Base-by-base conservation (phyloP, 2,888 invertebrate species). In the Phaedon cochleariae region DNA sequence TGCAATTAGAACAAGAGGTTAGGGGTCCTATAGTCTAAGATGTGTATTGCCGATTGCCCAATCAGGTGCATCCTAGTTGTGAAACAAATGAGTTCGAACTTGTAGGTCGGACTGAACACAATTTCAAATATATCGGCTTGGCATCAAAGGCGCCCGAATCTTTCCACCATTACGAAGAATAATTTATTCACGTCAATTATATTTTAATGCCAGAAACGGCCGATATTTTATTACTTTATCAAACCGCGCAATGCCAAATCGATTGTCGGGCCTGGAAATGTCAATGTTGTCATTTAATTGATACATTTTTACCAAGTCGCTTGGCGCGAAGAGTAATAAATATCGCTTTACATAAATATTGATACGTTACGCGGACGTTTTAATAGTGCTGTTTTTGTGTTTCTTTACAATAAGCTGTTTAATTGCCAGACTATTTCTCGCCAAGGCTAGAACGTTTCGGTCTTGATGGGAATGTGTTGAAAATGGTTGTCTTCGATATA, bases 101-200 rank as follows among this genome's bases (percentile, higher is more conserved):
- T n/a, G n/a, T n/a, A n/a, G n/a, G n/a, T n/a, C n/a, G n/a, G n/a
- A n/a, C n/a, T n/a, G n/a, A n/a, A n/a, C n/a, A n/a, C n/a, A n/a
- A n/a, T n/a, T n/a, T n/a, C n/a, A n/a, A n/a, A n/a, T n/a, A n/a
- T n/a, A 29, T 29, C 29, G 29, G 29, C 29, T 29, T 7, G 29
- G 5, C 7, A 4, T 29, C 29, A 29, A 29, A 29, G 29, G 29
- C 29, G 5, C 29, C 29, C 29, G 29, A 48, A 48, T 49, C 7
- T 22, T 49, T 9, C 21, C 34, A 12, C 10, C 12, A 34, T 52
- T 53, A 6, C 18, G 20, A 15, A 34, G 45, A 58, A 63, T 60
- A 68, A 68, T 68, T 65, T 68, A 68, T 65, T 60, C 62, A 63
- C 45, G 68, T 68, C 68, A 68, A 68, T 65, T 68, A 68, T 65